Conservation (phyloP, 2,888 invertebrate species). For the Napeogenes sylphis region DNA sequence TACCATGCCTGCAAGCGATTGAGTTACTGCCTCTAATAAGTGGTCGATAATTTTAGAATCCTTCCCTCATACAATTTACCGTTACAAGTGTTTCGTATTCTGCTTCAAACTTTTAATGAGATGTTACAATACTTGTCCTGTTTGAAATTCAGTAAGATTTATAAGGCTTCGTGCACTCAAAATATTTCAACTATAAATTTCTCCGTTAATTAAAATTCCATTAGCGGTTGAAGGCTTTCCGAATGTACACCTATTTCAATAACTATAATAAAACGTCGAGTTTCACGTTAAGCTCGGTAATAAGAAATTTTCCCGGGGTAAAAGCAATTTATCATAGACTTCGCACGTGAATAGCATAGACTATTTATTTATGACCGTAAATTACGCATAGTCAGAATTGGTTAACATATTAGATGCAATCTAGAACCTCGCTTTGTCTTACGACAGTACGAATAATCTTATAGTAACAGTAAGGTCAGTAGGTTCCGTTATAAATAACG, state of each 20-base stretch:
- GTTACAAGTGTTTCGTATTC: conserved; percentile 20
- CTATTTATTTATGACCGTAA: conserved; percentile 42
- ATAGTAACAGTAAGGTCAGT: conserved; percentile 5
- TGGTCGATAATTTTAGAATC: conserved; percentile 57
- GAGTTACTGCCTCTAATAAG: conserved; percentile 53
- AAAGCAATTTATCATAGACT: conserved; percentile 49
- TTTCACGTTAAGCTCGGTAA: conserved; percentile 25
- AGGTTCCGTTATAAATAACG: conserved; percentile 11
- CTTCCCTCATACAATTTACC: conserved; percentile 35
- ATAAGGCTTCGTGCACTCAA: background rate
- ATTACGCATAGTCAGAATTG: conserved; percentile 26
- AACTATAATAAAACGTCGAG: conserved; percentile 29
- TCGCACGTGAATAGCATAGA: conserved; percentile 51
- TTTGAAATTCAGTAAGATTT: background rate
- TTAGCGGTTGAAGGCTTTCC: conserved; percentile 17
- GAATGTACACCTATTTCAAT: conserved; percentile 21
- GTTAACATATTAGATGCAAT: conserved; percentile 44
- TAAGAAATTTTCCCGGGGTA: conserved; percentile 33
- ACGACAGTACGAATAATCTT: conserved; percentile 10
- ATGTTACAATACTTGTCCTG: background rate
- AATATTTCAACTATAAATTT: conserved; percentile 10
- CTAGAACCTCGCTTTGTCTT: conserved; percentile 33
- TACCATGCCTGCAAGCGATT: conserved; percentile 51
- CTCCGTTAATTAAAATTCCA: conserved; percentile 22
- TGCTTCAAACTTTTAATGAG: background rate